Base-by-base conservation (phyloP, 1,140 invertebrate genomes). In the Drosophila rhopaloa region DNA sequence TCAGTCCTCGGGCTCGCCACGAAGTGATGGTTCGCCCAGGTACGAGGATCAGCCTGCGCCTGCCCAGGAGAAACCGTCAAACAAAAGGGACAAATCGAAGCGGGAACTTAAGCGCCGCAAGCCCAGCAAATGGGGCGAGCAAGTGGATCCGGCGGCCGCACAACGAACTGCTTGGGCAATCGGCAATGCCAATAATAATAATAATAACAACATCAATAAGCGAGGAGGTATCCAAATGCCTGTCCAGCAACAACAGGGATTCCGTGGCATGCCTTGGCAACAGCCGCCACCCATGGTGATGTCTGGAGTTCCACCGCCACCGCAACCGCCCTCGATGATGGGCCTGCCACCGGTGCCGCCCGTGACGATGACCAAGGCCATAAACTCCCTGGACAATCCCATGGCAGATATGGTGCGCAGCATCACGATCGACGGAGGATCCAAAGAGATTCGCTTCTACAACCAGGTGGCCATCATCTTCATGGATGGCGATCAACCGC, bases 371-470 rank as follows among this genome's bases (percentile, higher is more conserved):
- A 73, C 76, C 29, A 90, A 91, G 50, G 91, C 91, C 24, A 91
- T 91, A 13, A 92, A 92, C 58, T 92, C 91, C 4, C 57, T 92
- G 10, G 90, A 92, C 44, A 92, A 91, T 77, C 91, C 91, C 38
- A 86, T 91, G 79, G 83, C 79, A 2, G 88, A 92, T 68, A 60
- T 91, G 40, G 90, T 92, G 48, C 91, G 95, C 66, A 95, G 95
- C n/a, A 97, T 98, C 29, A 95, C 95, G 41, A 98, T 98, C 57
- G 97, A 98, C 91, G 95, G 95, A 4, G 93, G 96, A 32, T 94
- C 95, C 0, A 94, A 97, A 80, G 97, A 98, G 91, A 96, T 99
- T 46, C 94, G 97, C 46, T 97, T 97, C 78, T 98, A 98, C 76
- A 96, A 96, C 19, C 95, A 96, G 40, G 96, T 95, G 3, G 97